These are phyloP conservation scores for Artibeus jamaicensis DNA, from an alignment of 2,797 vertebrate species.

Conservation along the genomic window DNA sequence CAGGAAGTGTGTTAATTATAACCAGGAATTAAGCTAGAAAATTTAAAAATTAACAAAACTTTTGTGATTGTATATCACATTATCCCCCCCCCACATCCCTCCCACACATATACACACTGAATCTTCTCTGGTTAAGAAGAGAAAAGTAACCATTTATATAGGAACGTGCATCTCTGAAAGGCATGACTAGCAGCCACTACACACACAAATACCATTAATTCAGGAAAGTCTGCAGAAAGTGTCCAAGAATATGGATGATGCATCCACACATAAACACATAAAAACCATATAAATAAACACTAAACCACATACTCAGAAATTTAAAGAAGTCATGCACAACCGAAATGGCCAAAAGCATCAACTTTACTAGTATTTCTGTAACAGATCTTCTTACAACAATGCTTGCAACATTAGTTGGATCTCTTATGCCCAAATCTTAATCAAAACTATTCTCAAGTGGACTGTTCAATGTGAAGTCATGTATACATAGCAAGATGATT, in stretches of 20 bases:
- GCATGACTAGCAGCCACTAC: neutral
- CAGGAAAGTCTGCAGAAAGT: neutral
- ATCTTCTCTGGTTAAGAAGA: neutral
- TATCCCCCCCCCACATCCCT: neutral
- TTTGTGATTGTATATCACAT: neutral
- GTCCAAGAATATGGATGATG: neutral
- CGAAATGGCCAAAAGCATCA: neutral
- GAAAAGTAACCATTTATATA: neutral
- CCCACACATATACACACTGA: neutral
- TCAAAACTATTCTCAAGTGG: neutral
- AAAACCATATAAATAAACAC: neutral
- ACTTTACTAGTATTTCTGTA: neutral
- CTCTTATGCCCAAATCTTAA: neutral
- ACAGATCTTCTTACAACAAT: neutral
- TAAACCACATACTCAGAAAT: slow-evolving; percentile 3
- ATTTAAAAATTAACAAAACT: neutral
- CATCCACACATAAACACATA: neutral
- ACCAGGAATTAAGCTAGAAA: slow-evolving; percentile 17
- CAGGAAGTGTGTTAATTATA: neutral
- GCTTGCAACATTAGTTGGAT: neutral
- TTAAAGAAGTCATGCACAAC: neutral
- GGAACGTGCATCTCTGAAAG: neutral
- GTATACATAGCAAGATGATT: neutral
- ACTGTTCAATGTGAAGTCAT: neutral
- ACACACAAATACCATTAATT: neutral